phyloP scores from a whole-genome alignment of 2,888 invertebrate species.

The Chymomyza procnemis region DNA sequence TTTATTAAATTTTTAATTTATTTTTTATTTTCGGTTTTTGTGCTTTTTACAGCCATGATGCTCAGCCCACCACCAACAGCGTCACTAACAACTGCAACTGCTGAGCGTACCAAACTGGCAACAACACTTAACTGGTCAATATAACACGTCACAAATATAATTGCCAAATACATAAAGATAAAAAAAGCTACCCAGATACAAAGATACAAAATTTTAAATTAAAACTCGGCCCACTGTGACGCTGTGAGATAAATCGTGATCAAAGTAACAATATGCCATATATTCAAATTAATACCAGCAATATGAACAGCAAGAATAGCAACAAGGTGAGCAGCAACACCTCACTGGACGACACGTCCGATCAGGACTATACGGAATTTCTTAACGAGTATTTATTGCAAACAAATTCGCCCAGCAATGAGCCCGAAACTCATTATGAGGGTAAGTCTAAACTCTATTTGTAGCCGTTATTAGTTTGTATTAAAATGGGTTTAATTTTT shows the following conservation, averaged over 20 bases:
- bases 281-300: constrained; percentile 52
- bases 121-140: not conserved
- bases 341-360: constrained; percentile 74
- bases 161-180: not conserved
- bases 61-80: not conserved
- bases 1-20: not conserved
- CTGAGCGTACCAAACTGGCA: not conserved
- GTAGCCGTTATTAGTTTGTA: not conserved
- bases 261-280: constrained; percentile 49
- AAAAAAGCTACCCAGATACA: too few relatives aligned
- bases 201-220: not conserved
- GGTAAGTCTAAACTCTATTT: constrained; percentile 65
- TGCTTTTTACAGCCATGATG: not conserved
- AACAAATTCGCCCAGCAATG: constrained; percentile 72
- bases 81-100: not conserved
- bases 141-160: not conserved
- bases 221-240: not conserved
- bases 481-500: constrained; percentile 4
- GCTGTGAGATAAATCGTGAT: constrained; percentile 1
- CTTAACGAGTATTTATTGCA: constrained; percentile 76
- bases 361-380: constrained; percentile 78
- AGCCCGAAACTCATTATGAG: constrained; percentile 76
- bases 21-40: not conserved
- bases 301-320: constrained; percentile 45
- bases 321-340: constrained; percentile 70